Evolutionary conservation across 1,140 invertebrate species (phyloP).

Genomic region (Apis cerana): DNA sequence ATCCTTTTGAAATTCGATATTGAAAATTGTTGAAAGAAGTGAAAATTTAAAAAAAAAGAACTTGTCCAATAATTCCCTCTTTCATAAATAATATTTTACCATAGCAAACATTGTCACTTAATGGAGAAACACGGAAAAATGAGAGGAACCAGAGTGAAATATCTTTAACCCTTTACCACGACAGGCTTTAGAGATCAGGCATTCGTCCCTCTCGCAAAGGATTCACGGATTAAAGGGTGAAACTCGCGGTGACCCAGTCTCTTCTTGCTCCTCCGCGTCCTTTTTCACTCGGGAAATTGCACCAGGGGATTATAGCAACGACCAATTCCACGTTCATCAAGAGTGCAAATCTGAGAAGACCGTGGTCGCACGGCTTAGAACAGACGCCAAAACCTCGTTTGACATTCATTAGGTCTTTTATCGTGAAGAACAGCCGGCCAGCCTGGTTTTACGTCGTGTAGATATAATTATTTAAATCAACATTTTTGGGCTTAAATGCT

Average conservation of each 20-base stretch:
- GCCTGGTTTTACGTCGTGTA: not conserved
- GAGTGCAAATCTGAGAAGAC: not conserved
- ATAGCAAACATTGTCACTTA: not conserved
- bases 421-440: not conserved
- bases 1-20: no score
- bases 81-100: not conserved
- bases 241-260: slow-evolving; percentile 39
- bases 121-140: not conserved
- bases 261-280: slow-evolving; percentile 4
- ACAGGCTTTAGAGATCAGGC: not conserved
- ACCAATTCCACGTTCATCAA: slow-evolving; percentile 10
- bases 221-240: slow-evolving; percentile 49
- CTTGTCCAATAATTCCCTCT: not conserved
- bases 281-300: slow-evolving; percentile 25
- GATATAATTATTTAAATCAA: slow-evolving; percentile 11
- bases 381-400: not conserved
- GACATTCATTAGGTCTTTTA: slow-evolving; percentile 9
- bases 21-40: no score
- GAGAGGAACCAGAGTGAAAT: not conserved
- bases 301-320: slow-evolving; percentile 7
- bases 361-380: not conserved
- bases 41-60: no score
- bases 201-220: slow-evolving; percentile 29
- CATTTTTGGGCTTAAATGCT: not conserved
- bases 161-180: slow-evolving; percentile 18